Evolutionary conservation across 2,113 vertebrate species (phyloP).

Genomic region (Cochlearius cochlearius): DNA sequence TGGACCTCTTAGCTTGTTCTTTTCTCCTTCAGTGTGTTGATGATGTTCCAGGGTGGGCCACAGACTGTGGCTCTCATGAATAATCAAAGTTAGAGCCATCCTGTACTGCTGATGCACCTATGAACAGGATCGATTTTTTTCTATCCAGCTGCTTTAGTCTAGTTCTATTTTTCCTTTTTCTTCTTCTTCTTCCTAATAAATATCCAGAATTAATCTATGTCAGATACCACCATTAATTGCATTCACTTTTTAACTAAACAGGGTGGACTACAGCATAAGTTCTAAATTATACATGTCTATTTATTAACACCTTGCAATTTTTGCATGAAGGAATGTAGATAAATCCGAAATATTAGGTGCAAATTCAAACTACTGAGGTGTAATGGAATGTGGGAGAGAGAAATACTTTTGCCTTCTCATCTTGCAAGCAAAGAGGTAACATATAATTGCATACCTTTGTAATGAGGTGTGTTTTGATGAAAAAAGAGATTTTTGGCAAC

Average conservation of each 20-base stretch:
- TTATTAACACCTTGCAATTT: neutral
- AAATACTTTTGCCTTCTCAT: neutral
- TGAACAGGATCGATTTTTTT: neutral
- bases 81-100: neutral
- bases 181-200: neutral
- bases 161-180: neutral
- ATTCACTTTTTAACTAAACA: neutral
- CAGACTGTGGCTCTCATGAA: neutral
- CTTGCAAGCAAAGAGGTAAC: neutral
- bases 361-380: neutral
- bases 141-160: neutral
- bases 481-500: neutral
- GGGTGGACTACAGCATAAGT: neutral
- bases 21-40: neutral
- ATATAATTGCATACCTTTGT: neutral
- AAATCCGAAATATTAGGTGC: neutral
- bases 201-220: neutral
- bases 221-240: neutral
- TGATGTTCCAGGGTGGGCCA: neutral
- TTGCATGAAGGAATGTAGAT: neutral
- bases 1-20: neutral
- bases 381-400: neutral
- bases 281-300: neutral
- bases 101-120: neutral
- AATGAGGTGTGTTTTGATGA: neutral